These are phyloP conservation scores for Gymnodraco acuticeps DNA, from an alignment of 2,797 vertebrate species.

Conservation along the genomic window DNA sequence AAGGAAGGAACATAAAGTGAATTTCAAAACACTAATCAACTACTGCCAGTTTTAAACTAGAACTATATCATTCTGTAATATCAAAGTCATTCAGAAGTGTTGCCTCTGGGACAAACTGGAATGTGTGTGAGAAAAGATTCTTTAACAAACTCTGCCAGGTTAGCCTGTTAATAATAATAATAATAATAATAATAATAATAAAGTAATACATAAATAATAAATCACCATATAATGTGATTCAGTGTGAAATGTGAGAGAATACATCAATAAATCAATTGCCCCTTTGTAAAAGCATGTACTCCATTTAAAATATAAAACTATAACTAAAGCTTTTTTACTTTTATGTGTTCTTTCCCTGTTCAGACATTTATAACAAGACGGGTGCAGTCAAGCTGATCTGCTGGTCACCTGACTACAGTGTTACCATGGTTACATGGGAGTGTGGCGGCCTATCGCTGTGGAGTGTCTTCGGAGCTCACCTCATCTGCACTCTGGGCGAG, in stretches of 20 bases:
- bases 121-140: not conserved
- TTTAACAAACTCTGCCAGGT: not conserved
- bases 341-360: slow-evolving; percentile 38
- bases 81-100: not conserved
- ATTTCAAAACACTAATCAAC: not conserved
- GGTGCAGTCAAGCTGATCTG: slow-evolving; percentile 94
- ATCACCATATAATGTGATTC: not conserved
- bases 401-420: slow-evolving; percentile 98
- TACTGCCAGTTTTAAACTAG: not conserved
- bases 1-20: not conserved
- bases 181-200: too few relatives aligned
- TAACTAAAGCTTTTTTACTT: not conserved
- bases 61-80: not conserved
- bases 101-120: not conserved
- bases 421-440: slow-evolving; percentile 97
- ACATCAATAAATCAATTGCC: not conserved
- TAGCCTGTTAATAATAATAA: not conserved
- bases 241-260: not conserved
- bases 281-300: not conserved
- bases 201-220: not conserved
- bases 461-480: slow-evolving; percentile 98
- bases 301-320: not conserved
- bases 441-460: slow-evolving; percentile 95
- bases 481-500: slow-evolving; percentile 98
- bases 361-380: slow-evolving; percentile 98